Base-by-base conservation (phyloP, 2,888 invertebrate genomes). In the Sphinx pinastri region DNA sequence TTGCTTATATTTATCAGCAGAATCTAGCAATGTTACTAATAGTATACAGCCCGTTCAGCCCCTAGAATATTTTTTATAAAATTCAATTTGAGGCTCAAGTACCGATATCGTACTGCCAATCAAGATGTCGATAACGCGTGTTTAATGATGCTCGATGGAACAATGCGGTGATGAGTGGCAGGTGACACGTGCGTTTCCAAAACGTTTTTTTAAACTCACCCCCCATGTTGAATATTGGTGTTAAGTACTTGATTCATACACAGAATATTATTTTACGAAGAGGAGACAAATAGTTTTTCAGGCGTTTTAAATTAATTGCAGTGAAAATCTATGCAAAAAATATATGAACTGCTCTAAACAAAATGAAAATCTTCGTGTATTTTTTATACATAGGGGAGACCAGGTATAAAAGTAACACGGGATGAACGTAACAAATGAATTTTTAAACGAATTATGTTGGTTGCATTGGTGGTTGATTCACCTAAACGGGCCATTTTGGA, bases 121-220 rank as follows among this genome's bases (percentile, higher is more conserved):
- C 69, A 60, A 67, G 70, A 70, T 66, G 70, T 67, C 57, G 70
- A 66, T 70, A 70, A 70, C 67, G 70, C 67, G 70, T 67, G 67
- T 66, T 58, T 70, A 54, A 67, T 67, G 70, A 70, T 70, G 67
- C 67, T 70, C 58, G 67, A 67, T 76, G 76, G 81, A 79, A 89
- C 87, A 88, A 87, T 86, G 85, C 78, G 75, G 83, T 78, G 85
- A 81, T 81, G 83, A 82, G 81, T 81, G 84, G 88, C 91, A 91
- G 89, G 88, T 89, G 91, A 85, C 91, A 91, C 91, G 91, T 91
- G 92, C 89, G 84, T 76, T 76, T 76, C 74, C 75, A 71, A 69
- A 74, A 74, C 68, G 73, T 77, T 84, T 89, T 88, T 86, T 85
- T 81, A 78, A 81, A 86, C 77, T 87, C 90, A 87, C 88, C 90